These are phyloP conservation scores for Conomelus anceps DNA, from an alignment of 2,888 invertebrate species.

Conservation along the genomic window DNA sequence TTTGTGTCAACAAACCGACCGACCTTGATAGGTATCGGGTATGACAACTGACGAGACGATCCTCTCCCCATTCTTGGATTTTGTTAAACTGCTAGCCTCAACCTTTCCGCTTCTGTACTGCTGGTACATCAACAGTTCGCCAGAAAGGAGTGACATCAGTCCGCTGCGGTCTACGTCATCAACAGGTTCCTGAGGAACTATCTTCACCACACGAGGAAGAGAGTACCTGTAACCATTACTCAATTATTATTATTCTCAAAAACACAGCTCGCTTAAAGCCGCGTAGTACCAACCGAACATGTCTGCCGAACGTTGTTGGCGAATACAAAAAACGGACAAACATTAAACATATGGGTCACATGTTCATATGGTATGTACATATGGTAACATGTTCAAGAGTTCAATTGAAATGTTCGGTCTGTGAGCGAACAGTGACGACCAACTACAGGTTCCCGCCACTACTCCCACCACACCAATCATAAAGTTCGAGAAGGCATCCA, in stretches of 20 bases:
- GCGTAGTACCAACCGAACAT: too few relatives aligned
- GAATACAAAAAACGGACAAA: too few relatives aligned
- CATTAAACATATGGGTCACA: too few relatives aligned
- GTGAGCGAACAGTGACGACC: too few relatives aligned
- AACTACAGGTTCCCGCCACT: too few relatives aligned
- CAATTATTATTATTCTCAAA: background rate
- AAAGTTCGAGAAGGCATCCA: too few relatives aligned
- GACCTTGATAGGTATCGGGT: constrained; percentile 47
- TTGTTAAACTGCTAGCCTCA: constrained; percentile 39
- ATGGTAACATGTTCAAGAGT: too few relatives aligned
- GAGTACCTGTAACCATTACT: constrained; percentile 39
- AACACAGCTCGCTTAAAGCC: too few relatives aligned
- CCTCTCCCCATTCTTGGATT: constrained; percentile 36
- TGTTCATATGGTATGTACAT: too few relatives aligned
- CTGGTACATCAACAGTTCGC: constrained; percentile 43
- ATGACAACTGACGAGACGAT: constrained; percentile 46
- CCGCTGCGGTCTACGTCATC: constrained; percentile 34
- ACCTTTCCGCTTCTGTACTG: constrained; percentile 47
- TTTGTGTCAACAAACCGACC: constrained; percentile 23
- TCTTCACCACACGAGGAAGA: constrained; percentile 43
- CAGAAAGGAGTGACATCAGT: constrained; percentile 43
- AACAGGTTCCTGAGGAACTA: constrained; percentile 35
- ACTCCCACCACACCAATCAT: too few relatives aligned
- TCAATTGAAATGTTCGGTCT: too few relatives aligned
- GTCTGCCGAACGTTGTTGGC: too few relatives aligned